Evolutionary conservation across 2,797 vertebrate species (phyloP).

Genomic region (Enteromius trimaculatus): DNA sequence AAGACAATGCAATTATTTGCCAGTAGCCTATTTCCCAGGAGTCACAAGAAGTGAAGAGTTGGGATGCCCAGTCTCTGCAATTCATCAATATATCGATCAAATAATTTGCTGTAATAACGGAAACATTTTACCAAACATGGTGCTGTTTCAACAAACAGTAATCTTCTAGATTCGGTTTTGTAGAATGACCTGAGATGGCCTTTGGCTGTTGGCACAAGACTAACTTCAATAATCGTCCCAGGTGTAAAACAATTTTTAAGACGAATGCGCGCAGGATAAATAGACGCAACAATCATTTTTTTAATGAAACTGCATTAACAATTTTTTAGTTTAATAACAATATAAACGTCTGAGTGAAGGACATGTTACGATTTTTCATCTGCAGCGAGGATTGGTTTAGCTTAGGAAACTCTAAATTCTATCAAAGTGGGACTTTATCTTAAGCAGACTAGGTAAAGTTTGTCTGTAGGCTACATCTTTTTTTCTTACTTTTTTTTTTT

Average conservation of each 20-base stretch:
- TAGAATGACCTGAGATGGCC: constrained; percentile 20
- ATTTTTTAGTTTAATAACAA: not conserved
- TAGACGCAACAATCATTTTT: not conserved
- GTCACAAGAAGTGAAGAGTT: not conserved
- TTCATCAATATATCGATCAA: constrained; percentile 5
- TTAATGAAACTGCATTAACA: not conserved
- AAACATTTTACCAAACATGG: not conserved
- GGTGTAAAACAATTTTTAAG: constrained; percentile 5
- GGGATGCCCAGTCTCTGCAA: not conserved
- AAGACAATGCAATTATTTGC: not conserved
- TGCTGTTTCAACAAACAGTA: not conserved
- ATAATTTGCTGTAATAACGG: constrained; percentile 9
- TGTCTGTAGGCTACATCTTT: not conserved
- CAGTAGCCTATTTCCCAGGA: not conserved
- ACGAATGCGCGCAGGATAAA: constrained; percentile 7
- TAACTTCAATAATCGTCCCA: constrained; percentile 9
- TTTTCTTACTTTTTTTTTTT: too few relatives aligned
- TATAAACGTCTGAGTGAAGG: too few relatives aligned
- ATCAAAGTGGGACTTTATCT: not conserved
- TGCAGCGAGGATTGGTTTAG: not conserved
- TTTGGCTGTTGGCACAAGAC: constrained; percentile 2
- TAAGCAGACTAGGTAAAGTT: not conserved
- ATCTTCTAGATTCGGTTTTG: not conserved
- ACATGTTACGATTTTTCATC: not conserved
- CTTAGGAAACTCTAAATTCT: not conserved